phyloP scores from a whole-genome alignment of 2,797 vertebrate species.

The Chelon auratus region DNA sequence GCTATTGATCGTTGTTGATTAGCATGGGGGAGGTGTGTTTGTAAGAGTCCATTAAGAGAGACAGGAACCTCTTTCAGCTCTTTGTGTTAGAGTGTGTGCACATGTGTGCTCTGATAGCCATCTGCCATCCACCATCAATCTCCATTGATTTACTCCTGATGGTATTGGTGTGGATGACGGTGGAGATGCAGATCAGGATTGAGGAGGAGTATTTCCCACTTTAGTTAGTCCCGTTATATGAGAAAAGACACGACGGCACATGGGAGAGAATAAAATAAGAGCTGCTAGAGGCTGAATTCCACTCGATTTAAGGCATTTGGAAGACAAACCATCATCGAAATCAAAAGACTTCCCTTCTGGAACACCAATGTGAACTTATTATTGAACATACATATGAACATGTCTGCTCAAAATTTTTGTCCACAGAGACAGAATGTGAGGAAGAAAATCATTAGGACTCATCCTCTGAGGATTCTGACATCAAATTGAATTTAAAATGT shows the following conservation, averaged over 20 bases:
- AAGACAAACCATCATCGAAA: not conserved
- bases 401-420: no score
- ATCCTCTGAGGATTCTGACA: no score
- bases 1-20: constrained; percentile 1
- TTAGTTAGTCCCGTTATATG: not conserved
- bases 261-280: not conserved
- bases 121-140: constrained; percentile 61
- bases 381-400: no score
- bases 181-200: constrained; percentile 36
- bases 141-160: constrained; percentile 66
- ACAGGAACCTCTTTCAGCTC: constrained; percentile 24
- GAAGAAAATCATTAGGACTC: no score
- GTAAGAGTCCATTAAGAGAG: constrained; percentile 28
- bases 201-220: not conserved
- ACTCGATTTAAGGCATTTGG: not conserved
- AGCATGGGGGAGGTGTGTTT: constrained; percentile 10
- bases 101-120: constrained; percentile 39
- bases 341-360: no score
- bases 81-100: constrained; percentile 23
- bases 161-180: constrained; percentile 50
- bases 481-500: no score
- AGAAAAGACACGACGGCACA: not conserved
- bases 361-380: no score
- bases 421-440: no score
- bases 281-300: not conserved